These are phyloP conservation scores for human (Homo sapiens) DNA, from an alignment of 2,113 vertebrate species.

Conservation along the genomic window DNA sequence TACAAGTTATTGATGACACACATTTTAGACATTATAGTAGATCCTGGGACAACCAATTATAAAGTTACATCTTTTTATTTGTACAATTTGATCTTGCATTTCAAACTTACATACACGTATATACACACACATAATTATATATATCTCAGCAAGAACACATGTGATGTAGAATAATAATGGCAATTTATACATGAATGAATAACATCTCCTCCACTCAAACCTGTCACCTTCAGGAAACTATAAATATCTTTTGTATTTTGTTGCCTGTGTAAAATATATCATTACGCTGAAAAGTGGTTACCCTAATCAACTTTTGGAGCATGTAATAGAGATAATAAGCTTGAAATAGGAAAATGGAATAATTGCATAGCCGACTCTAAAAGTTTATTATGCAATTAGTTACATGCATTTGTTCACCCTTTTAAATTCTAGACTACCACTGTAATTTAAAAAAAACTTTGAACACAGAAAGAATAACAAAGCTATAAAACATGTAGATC, in stretches of 20 bases:
- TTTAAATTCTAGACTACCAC: slow-evolving; percentile 12
- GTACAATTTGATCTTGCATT: background rate
- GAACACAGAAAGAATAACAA: background rate
- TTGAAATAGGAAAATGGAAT: background rate
- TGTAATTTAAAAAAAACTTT: background rate
- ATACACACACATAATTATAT: background rate
- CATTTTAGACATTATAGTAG: background rate
- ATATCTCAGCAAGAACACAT: background rate
- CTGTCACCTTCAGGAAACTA: background rate
- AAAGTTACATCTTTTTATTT: background rate
- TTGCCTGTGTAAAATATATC: slow-evolving; percentile 4
- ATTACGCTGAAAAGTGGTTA: slow-evolving; percentile 6
- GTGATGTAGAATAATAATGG: background rate
- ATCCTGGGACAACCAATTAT: background rate
- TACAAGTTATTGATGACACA: background rate
- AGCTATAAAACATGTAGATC: background rate
- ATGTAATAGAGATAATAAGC: slow-evolving; percentile 36
- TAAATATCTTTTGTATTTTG: background rate
- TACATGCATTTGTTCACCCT: background rate
- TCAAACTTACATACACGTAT: background rate
- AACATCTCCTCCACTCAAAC: background rate
- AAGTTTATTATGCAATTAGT: slow-evolving; percentile 49
- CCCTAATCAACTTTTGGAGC: background rate
- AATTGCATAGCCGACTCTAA: slow-evolving; percentile 40
- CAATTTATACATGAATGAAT: background rate